Evolutionary conservation across 92 coral and sea anemone genomes (phyloP).

Genomic region (Parazoanthus atlanticus): DNA sequence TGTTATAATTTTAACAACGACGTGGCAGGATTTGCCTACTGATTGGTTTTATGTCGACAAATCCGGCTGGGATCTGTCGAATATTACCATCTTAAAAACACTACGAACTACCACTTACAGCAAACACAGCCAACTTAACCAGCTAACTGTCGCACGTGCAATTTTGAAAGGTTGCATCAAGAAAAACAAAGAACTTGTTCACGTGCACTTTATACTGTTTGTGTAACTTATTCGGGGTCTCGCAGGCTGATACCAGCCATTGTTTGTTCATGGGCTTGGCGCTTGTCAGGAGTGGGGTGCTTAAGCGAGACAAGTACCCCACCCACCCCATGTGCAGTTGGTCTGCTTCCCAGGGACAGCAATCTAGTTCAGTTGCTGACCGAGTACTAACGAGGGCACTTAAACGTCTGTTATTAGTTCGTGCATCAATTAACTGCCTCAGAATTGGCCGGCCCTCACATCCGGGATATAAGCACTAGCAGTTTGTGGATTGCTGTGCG

Average conservation of each 20-base stretch:
- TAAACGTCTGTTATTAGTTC: slow-evolving; percentile 36
- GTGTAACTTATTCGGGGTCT: slow-evolving; percentile 13
- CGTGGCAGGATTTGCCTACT: slow-evolving; percentile 8
- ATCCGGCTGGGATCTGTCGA: slow-evolving; percentile 13
- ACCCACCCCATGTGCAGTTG: slow-evolving; percentile 15
- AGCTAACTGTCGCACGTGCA: slow-evolving; percentile 43
- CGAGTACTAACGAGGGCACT: slow-evolving; percentile 14
- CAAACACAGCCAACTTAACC: slow-evolving; percentile 20
- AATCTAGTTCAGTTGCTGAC: slow-evolving; percentile 20
- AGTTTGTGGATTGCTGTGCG: slow-evolving; percentile 29
- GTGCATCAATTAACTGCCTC: slow-evolving; percentile 32
- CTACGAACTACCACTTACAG: slow-evolving; percentile 31
- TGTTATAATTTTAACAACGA: neutral
- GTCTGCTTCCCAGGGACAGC: slow-evolving; percentile 16
- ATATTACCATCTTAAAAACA: slow-evolving; percentile 34
- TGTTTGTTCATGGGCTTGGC: slow-evolving; percentile 33
- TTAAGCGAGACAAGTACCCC: neutral
- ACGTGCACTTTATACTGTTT: slow-evolving; percentile 23
- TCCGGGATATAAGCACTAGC: slow-evolving; percentile 25
- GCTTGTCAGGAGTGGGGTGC: slow-evolving; percentile 35
- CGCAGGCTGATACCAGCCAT: slow-evolving; percentile 38
- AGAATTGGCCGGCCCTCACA: neutral
- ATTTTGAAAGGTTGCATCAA: slow-evolving; percentile 37
- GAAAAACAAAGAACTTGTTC: slow-evolving; percentile 32
- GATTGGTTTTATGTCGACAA: slow-evolving; percentile 33